Conservation (phyloP, 2,888 invertebrate species). For the Megaustenia siamemsis region DNA sequence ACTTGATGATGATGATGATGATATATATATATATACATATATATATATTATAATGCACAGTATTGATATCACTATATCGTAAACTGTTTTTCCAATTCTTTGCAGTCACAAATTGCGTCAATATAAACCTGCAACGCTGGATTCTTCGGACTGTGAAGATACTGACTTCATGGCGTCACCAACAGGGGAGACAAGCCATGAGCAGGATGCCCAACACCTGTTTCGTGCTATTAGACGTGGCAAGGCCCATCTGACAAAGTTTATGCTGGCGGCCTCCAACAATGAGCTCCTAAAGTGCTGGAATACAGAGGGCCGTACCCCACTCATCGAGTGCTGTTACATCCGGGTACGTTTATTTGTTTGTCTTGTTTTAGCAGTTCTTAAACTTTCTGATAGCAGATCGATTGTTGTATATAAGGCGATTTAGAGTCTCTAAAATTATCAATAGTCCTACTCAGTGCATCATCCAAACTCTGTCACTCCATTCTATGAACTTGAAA, state of each 20-base stretch:
- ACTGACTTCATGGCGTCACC: conserved; percentile 43
- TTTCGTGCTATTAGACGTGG: conserved; percentile 56
- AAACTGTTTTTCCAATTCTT: too few species aligned
- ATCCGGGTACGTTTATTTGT: conserved; percentile 46
- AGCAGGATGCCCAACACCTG: conserved; percentile 57
- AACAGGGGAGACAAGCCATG: conserved; percentile 19
- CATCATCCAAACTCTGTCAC: too few species aligned
- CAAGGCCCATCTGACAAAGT: conserved; percentile 55
- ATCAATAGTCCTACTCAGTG: too few species aligned
- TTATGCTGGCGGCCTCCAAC: conserved; percentile 56
- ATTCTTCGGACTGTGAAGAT: background rate
- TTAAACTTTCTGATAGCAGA: too few species aligned
- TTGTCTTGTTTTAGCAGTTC: background rate
- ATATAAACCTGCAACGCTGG: background rate
- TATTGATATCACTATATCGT: too few species aligned
- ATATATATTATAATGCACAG: too few species aligned
- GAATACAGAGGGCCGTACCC: conserved; percentile 54
- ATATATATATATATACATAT: too few species aligned
- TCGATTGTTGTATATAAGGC: too few species aligned
- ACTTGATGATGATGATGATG: too few species aligned
- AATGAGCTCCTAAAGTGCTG: conserved; percentile 54
- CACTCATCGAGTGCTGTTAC: conserved; percentile 57
- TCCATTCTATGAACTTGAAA: too few species aligned
- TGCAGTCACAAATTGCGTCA: too few species aligned
- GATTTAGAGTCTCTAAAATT: too few species aligned